These are phyloP conservation scores for Thunnus maccoyii DNA, from an alignment of 2,113 vertebrate species.

Conservation along the genomic window DNA sequence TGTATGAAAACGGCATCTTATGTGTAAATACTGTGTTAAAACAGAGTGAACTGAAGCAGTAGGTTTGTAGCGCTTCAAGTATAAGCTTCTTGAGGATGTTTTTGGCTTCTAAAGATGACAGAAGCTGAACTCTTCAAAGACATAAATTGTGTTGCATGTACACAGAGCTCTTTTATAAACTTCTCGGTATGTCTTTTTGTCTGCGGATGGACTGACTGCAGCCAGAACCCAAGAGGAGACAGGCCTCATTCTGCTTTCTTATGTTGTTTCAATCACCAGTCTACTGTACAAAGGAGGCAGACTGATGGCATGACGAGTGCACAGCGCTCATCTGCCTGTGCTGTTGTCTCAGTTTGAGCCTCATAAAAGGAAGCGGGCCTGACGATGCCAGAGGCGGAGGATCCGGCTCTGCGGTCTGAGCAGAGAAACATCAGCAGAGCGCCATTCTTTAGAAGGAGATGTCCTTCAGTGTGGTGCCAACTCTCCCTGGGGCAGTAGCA, in stretches of 20 bases:
- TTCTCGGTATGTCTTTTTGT: conserved; percentile 57
- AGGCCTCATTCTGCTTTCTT: conserved; percentile 68
- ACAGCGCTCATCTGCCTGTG: conserved; percentile 68
- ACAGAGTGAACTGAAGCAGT: conserved; percentile 17
- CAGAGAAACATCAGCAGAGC: conserved; percentile 67
- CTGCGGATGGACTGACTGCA: conserved; percentile 73
- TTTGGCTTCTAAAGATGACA: conserved; percentile 48
- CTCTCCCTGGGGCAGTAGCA: conserved; percentile 70
- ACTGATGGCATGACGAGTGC: conserved; percentile 75
- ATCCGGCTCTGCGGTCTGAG: conserved; percentile 73
- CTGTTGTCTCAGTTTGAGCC: conserved; percentile 81
- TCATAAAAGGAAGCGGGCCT: conserved; percentile 85
- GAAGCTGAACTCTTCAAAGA: conserved; percentile 76
- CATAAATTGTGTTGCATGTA: conserved; percentile 60
- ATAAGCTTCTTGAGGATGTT: conserved; percentile 42
- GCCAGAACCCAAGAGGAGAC: conserved; percentile 72
- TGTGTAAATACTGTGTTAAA: conserved; percentile 19
- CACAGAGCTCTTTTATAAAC: conserved; percentile 74
- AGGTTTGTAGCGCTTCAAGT: conserved; percentile 3
- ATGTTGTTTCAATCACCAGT: conserved; percentile 78
- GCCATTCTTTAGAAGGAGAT: conserved; percentile 75
- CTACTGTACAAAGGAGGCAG: conserved; percentile 78
- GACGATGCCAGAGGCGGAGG: conserved; percentile 82
- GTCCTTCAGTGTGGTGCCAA: conserved; percentile 81
- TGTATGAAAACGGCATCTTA: neutral